These are phyloP conservation scores for Chelon labrosus DNA, from an alignment of 2,797 vertebrate species.

Conservation along the genomic window DNA sequence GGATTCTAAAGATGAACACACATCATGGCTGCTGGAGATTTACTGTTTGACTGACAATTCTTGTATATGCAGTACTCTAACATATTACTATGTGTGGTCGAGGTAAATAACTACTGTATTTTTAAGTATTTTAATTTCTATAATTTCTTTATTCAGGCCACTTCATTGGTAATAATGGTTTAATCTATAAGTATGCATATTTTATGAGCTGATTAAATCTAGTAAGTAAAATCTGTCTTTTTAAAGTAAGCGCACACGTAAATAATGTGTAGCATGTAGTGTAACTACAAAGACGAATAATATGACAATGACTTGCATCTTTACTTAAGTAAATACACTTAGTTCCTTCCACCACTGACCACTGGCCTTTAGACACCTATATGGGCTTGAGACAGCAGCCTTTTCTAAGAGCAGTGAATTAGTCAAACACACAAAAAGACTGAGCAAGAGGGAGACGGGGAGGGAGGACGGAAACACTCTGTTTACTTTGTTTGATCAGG, in stretches of 20 bases:
- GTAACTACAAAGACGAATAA: background rate
- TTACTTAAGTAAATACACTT: background rate
- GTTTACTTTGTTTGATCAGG: constrained; percentile 77
- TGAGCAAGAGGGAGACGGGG: background rate
- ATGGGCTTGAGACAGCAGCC: constrained; percentile 1
- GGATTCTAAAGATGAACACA: no score
- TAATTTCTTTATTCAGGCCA: no score
- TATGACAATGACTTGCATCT: background rate
- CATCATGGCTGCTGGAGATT: no score
- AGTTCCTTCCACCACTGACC: no score
- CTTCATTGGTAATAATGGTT: background rate
- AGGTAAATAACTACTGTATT: no score
- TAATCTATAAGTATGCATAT: background rate
- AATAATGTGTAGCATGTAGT: background rate
- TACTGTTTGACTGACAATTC: no score
- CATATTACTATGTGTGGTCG: no score
- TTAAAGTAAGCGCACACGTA: background rate
- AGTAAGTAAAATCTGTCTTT: background rate
- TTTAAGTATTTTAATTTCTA: no score
- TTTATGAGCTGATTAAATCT: background rate
- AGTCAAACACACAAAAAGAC: constrained; percentile 37
- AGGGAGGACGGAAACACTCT: constrained; percentile 43
- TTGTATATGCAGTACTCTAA: no score
- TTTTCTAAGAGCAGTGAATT: constrained; percentile 39
- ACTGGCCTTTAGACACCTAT: background rate